Conservation (phyloP, 2,888 invertebrate genomes). For the Drosophila koepferae region DNA sequence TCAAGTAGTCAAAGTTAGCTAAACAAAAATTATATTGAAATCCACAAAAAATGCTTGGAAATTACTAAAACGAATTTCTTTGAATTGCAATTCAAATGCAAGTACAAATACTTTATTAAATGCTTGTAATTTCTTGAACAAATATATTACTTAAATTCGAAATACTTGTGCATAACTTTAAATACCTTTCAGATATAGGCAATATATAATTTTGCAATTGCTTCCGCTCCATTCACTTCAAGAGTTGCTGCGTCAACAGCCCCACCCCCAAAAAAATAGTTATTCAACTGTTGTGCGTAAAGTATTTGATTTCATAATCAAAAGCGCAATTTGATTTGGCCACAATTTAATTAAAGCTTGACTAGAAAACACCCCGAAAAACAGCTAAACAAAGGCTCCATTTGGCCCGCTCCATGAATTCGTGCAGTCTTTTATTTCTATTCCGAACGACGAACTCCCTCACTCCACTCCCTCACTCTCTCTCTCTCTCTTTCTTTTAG, state of each 20-base stretch:
- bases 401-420: neutral
- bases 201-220: neutral
- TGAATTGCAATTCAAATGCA: neutral
- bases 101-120: neutral
- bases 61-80: neutral
- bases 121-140: neutral
- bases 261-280: neutral
- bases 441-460: constrained; percentile 25
- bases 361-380: constrained; percentile 28
- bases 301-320: constrained; percentile 66
- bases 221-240: neutral
- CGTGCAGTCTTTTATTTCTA: constrained; percentile 13
- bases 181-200: neutral
- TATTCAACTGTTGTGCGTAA: constrained; percentile 7
- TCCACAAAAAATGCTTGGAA: neutral
- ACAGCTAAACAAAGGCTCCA: constrained; percentile 5
- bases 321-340: constrained; percentile 61
- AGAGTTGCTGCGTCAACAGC: neutral
- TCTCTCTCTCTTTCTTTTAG: neutral
- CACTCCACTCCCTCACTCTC: neutral
- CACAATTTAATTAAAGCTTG: constrained; percentile 56
- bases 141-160: neutral
- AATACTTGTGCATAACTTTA: neutral
- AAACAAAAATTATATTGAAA: too few relatives aligned
- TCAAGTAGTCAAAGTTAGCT: too few relatives aligned